Evolutionary conservation across 2,113 vertebrate species (phyloP).

Genomic region (Oreocharis arfaki): DNA sequence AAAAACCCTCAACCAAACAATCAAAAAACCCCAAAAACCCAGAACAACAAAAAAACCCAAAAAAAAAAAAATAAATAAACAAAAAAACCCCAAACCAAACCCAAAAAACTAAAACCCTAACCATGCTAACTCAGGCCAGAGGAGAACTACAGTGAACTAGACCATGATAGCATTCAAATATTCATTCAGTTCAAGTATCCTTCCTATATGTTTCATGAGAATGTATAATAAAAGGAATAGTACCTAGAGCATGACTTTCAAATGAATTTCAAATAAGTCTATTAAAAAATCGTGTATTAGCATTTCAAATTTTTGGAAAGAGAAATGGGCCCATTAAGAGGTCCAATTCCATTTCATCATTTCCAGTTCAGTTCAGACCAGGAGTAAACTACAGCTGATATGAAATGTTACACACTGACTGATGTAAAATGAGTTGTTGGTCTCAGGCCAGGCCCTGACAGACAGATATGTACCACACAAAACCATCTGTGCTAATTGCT

Average conservation of each 20-base stretch:
- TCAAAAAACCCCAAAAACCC: neutral
- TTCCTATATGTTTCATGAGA: neutral
- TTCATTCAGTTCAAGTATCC: neutral
- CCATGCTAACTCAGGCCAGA: neutral
- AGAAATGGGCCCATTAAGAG: neutral
- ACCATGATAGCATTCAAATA: neutral
- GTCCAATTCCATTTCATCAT: neutral
- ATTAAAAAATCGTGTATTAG: neutral
- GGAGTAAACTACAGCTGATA: neutral
- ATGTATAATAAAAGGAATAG: neutral
- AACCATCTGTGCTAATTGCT: neutral
- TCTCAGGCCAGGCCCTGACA: neutral
- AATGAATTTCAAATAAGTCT: neutral
- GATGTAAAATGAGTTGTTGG: neutral
- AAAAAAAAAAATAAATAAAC: neutral
- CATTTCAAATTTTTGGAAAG: neutral
- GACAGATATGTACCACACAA: neutral
- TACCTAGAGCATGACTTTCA: neutral
- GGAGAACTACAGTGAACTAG: neutral
- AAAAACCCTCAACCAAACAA: neutral
- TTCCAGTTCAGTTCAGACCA: neutral
- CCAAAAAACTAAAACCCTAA: neutral
- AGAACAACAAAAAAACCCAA: too few species aligned
- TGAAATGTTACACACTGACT: neutral
- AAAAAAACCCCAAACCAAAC: neutral